phyloP scores from a whole-genome alignment of 2,888 invertebrate genomes.

The Heterodera filipjevi region DNA sequence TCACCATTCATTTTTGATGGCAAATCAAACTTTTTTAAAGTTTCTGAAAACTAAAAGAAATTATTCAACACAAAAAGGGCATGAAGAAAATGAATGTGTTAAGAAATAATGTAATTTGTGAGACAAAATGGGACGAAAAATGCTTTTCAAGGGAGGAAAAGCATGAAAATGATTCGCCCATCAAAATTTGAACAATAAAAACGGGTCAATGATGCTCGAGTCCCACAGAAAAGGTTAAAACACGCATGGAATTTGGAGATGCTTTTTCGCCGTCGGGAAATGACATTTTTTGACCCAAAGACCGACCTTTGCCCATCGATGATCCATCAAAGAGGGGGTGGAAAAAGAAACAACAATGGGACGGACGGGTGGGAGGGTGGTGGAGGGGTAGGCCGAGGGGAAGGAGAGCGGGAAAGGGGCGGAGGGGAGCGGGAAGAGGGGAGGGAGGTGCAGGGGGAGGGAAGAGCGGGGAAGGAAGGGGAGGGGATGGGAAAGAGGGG shows the following conservation, averaged over 20 bases:
- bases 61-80: too few relatives aligned
- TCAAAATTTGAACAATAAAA: constrained; percentile 3
- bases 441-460: too few relatives aligned
- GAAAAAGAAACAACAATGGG: background rate
- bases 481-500: too few relatives aligned
- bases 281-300: background rate
- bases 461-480: too few relatives aligned
- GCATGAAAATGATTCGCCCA: background rate
- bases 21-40: too few relatives aligned
- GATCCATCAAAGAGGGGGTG: background rate
- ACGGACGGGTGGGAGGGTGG: too few relatives aligned
- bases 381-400: too few relatives aligned
- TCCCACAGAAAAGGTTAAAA: background rate
- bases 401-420: too few relatives aligned
- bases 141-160: background rate
- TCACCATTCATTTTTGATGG: background rate
- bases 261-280: background rate
- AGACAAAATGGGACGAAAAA: background rate
- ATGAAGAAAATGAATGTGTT: too few relatives aligned
- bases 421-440: too few relatives aligned
- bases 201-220: background rate
- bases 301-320: constrained; percentile 6
- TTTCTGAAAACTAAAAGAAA: too few relatives aligned
- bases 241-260: constrained; percentile 3
- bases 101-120: background rate